Base-by-base conservation (phyloP, 2,888 invertebrate genomes). In the Ashinkailepas kermadecensis region DNA sequence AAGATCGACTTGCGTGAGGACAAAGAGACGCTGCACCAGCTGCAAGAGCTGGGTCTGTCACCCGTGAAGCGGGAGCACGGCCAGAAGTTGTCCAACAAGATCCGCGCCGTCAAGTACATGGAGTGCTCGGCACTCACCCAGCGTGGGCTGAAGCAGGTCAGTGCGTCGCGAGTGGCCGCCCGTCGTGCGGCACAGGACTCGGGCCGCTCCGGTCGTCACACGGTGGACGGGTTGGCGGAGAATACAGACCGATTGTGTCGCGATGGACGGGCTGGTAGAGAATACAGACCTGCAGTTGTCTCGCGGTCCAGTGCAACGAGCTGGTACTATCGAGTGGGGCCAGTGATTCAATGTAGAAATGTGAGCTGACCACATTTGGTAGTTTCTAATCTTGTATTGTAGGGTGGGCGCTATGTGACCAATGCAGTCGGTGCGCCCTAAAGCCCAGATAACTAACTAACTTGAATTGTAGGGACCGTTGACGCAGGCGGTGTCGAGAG, bases 101-200 rank as follows among this genome's bases (percentile, higher is more conserved):
- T 99, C 87, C 92, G 98, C 88, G 99, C 99, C 85, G 96, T 97
- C 82, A 97, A 97, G 90, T 99, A 99, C 88, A 95, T 99, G 93
- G 99, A 99, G 90, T 99, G 99, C 89, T 99, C 99, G 82, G 99
- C 99, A 83, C 90, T 99, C 85, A 99, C 99, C 86, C 99, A 99
- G 89, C 92, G 98, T 87, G 99, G 99, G 84, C 91, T 99, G 82
- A 97, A 97, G 89, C 96, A 96, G 91, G 90, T 90, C 83, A 54
- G 74, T 21, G 21, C 9, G 7, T 18, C n/a, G 7, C 4, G 25
- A 1, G 8, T 15, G n/a, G 10, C 67, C 10, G 23, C 13, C 10
- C 10, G 8, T 9, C n/a, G n/a, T n/a, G 1, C 23, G 23, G 13
- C 9, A 23, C 15, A 8, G 0, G 8, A 1, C 10, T 18, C 18